phyloP scores from a whole-genome alignment of 30 jellyfish, hydroid and myxozoan genomes.

The Turritopsis dohrnii region DNA sequence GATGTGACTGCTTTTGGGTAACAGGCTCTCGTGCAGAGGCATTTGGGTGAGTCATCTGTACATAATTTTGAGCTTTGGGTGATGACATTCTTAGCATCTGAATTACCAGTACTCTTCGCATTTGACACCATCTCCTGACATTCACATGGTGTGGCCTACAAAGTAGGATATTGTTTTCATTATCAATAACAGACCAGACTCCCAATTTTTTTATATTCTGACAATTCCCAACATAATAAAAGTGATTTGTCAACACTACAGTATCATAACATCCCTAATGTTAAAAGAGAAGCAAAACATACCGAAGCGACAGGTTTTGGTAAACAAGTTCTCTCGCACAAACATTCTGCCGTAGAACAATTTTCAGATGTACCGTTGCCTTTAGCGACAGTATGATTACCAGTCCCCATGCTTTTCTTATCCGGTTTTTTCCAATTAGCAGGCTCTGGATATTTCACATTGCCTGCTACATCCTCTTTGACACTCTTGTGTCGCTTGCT shows the following conservation, averaged over 20 bases:
- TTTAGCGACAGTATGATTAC: conserved; percentile 24
- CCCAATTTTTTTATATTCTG: too few species aligned
- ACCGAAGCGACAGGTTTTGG: conserved; percentile 45
- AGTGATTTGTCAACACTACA: too few species aligned
- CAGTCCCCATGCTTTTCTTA: conserved; percentile 26
- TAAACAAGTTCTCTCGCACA: conserved; percentile 57
- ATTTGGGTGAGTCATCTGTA: conserved; percentile 44
- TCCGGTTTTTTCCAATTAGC: conserved; percentile 12
- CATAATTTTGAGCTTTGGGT: conserved; percentile 50
- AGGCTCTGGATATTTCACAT: conserved; percentile 29
- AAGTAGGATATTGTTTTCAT: not conserved
- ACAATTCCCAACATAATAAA: not conserved
- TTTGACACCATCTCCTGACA: conserved; percentile 1
- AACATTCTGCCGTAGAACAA: conserved; percentile 58
- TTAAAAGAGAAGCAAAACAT: not conserved
- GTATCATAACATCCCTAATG: too few species aligned
- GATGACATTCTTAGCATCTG: conserved; percentile 1
- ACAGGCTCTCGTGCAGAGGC: conserved; percentile 45
- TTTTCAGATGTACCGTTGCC: conserved; percentile 29
- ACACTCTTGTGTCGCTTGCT: not conserved
- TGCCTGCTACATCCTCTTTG: conserved; percentile 10
- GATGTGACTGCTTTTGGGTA: conserved; percentile 27
- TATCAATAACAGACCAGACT: too few species aligned
- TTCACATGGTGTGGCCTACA: conserved; percentile 26
- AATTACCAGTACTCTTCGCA: not conserved